phyloP scores from a whole-genome alignment of 2,888 invertebrate genomes.

The Hetaerina titia region DNA sequence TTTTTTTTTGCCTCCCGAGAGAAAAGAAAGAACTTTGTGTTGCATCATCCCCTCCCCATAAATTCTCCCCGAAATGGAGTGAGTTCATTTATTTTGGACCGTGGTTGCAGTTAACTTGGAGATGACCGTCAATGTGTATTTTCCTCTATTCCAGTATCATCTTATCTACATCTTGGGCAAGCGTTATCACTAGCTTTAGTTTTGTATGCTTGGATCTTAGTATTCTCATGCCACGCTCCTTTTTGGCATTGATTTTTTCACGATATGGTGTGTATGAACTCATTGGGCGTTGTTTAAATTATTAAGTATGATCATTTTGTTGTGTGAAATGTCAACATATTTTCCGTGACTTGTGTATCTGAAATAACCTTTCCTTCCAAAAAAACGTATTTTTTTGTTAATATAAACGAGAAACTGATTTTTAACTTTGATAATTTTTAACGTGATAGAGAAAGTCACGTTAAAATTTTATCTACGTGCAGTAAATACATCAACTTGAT shows the following conservation, averaged over 20 bases:
- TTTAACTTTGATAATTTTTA: too few relatives aligned
- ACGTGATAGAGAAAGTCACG: too few relatives aligned
- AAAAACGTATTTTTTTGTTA: too few relatives aligned
- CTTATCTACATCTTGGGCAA: background rate
- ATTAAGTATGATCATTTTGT: too few relatives aligned
- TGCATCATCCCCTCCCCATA: background rate
- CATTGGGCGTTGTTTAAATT: background rate
- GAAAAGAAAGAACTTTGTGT: background rate
- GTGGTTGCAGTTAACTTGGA: background rate
- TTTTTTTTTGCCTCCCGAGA: background rate
- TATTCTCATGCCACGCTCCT: background rate
- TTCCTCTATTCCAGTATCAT: background rate
- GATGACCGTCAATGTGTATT: background rate
- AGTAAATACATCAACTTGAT: too few relatives aligned
- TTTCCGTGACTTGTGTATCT: too few relatives aligned
- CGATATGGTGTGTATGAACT: background rate
- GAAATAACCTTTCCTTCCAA: too few relatives aligned
- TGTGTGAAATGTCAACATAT: too few relatives aligned
- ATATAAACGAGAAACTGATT: too few relatives aligned
- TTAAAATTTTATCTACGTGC: too few relatives aligned
- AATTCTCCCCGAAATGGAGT: background rate
- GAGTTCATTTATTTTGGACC: background rate
- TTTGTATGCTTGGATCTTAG: background rate
- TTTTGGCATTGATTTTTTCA: background rate
- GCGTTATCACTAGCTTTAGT: background rate